Evolutionary conservation across 2,888 invertebrate genomes (phyloP).

Genomic region (Tachina grossa): DNA sequence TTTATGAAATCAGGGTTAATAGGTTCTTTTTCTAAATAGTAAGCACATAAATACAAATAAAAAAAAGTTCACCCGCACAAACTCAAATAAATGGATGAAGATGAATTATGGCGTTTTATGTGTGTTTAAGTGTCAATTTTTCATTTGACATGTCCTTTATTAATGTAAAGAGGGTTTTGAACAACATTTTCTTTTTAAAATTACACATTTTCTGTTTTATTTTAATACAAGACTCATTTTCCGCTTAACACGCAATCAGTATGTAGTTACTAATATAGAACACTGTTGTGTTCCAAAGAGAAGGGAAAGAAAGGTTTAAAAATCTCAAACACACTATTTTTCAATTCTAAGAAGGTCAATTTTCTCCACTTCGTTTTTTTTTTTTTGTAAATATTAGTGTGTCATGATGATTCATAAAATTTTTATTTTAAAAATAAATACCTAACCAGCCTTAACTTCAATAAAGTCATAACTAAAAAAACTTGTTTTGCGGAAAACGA

Average conservation of each 20-base stretch:
- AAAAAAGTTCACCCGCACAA: not conserved
- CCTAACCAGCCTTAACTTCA: no score
- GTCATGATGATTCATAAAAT: conserved; percentile 40
- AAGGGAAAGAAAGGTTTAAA: not conserved
- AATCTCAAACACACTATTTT: conserved; percentile 4
- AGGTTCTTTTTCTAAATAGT: not conserved
- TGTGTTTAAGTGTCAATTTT: conserved; percentile 64
- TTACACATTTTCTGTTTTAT: not conserved
- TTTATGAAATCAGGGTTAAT: not conserved
- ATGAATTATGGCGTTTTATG: conserved; percentile 24
- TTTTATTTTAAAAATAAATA: not conserved
- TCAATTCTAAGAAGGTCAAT: conserved; percentile 59
- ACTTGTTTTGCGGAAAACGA: no score
- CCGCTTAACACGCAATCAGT: not conserved
- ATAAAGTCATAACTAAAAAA: no score
- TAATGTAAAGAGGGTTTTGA: conserved; percentile 53
- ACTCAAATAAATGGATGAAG: conserved; percentile 10
- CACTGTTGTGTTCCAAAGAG: conserved; percentile 22
- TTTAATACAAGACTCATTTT: conserved; percentile 4
- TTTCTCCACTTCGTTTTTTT: conserved; percentile 13
- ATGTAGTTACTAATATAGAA: conserved; percentile 2
- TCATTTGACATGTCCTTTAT: conserved; percentile 65
- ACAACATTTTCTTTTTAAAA: conserved; percentile 48
- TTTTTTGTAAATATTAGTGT: conserved; percentile 35
- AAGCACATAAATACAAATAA: not conserved